phyloP scores from a whole-genome alignment of 2,888 invertebrate species.

The Imbricaverruca yamaguchii region DNA sequence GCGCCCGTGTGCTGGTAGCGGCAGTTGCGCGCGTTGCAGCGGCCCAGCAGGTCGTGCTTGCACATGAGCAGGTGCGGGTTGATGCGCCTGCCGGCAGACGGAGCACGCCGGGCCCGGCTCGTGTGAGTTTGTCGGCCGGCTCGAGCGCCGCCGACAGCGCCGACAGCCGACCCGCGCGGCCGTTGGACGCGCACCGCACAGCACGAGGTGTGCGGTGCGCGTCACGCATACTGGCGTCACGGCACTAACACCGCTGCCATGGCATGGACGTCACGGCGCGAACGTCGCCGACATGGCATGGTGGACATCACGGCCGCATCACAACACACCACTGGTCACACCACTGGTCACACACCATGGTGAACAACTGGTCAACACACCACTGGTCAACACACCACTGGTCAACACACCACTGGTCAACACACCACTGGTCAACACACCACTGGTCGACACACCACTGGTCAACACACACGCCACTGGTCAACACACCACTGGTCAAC shows the following conservation, averaged over 20 bases:
- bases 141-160: too few relatives aligned
- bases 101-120: background rate
- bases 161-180: background rate
- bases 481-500: too few relatives aligned
- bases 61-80: constrained; percentile 31
- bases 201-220: background rate
- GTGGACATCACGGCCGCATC: background rate
- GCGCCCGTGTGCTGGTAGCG: constrained; percentile 25
- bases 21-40: constrained; percentile 34
- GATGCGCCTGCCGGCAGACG: constrained; percentile 2
- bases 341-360: too few relatives aligned
- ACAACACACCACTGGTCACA: too few relatives aligned
- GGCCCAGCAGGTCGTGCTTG: constrained; percentile 34
- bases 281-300: background rate
- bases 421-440: too few relatives aligned
- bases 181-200: background rate
- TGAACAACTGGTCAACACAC: too few relatives aligned
- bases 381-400: too few relatives aligned
- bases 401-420: too few relatives aligned
- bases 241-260: background rate
- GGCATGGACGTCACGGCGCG: background rate
- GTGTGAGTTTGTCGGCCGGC: too few relatives aligned
- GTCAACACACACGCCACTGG: too few relatives aligned
- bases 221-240: background rate
- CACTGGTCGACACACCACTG: too few relatives aligned